Base-by-base conservation (phyloP, 2,888 invertebrate genomes). In the Rhaphigaster nebulosa region DNA sequence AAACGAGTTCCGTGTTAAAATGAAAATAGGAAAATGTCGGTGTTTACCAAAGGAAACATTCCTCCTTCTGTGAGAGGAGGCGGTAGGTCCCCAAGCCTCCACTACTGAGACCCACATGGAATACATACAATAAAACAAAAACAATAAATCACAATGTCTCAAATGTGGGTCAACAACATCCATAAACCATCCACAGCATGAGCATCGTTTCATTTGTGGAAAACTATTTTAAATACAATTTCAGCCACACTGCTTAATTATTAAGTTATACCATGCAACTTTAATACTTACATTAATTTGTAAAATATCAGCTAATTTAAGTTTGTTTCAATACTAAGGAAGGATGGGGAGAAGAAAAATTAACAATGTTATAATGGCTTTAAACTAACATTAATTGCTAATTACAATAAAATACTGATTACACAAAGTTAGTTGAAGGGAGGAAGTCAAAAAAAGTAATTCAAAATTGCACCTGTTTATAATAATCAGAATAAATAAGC, bases 41-140 rank as follows among this genome's bases (percentile, higher is more conserved):
- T 90, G 87, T 90, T 91, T 92, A 92, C 91, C 91, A 90, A 92
- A 91, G 87, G 91, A 92, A 91, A 90, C 87, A 91, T 91, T 91
- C 91, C 91, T 91, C 80, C 89, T 70, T 70, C 70, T 65, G 84
- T 84, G 45, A 76, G 70, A 80, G 91, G 89, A 91, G 88, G 90
- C 91, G 60, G 84, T 92, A 90, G 90, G 65, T 91, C 90, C 90
- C 90, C 90, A 89, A 56, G 91, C 87, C 91, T 56, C 88, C 89
- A 90, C 89, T 84, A 90, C 56, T 90, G 91, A 87, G 91, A 88
- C 91, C 90, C 90, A 91, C 91, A 91, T 91, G 91, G 91, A 89
- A 91, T 89, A 91, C 88, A 92, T 50, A 90, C 38, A 91, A 91
- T 65, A 84, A 34, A 91, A 90, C 89, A 89, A 87, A 88, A 50